phyloP scores from a whole-genome alignment of 92 coral and sea anemone species.

The Micromussa lordhowensis region DNA sequence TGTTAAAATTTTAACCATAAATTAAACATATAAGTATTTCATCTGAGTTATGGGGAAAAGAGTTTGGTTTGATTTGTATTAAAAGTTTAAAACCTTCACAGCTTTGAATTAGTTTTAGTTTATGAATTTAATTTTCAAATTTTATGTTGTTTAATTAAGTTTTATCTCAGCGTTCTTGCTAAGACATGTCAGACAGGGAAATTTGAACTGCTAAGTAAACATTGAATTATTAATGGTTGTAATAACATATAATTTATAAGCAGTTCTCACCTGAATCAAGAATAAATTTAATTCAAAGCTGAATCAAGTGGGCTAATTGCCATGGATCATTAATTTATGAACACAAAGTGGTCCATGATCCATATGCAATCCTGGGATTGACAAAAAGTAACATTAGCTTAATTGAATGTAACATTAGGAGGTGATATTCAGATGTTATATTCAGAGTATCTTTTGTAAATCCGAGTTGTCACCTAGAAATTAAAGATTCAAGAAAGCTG shows the following conservation, averaged over 20 bases:
- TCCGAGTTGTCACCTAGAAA: too few species aligned
- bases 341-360: background rate
- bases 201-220: background rate
- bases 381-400: too few species aligned
- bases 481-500: too few species aligned
- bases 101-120: background rate
- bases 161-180: background rate
- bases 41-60: too few species aligned
- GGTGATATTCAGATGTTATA: too few species aligned
- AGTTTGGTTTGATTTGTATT: too few species aligned
- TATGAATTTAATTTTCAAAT: background rate
- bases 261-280: background rate
- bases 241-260: background rate
- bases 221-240: conserved; percentile 6
- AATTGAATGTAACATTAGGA: background rate
- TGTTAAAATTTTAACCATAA: too few species aligned
- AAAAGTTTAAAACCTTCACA: background rate
- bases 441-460: too few species aligned
- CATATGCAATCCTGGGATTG: background rate
- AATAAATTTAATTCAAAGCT: background rate
- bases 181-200: background rate
- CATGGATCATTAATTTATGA: too few species aligned
- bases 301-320: background rate
- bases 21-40: too few species aligned
- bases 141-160: background rate